Evolutionary conservation across 2,888 invertebrate genomes (phyloP).

Genomic region (Bellardia pandia): DNA sequence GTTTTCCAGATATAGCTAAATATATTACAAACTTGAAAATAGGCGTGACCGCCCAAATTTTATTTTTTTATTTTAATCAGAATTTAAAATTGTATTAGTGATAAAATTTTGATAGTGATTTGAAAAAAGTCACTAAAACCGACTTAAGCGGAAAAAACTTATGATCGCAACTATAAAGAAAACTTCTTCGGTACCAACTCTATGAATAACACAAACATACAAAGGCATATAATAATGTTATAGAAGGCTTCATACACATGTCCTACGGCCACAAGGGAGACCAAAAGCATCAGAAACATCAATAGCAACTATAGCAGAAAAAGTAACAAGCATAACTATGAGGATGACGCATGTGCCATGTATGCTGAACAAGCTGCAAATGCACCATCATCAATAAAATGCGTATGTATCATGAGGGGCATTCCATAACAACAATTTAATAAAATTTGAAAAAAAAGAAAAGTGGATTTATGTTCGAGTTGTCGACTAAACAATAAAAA

Average conservation of each 20-base stretch:
- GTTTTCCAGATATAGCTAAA: too few species aligned
- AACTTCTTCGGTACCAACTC: conserved; percentile 35
- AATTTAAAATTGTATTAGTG: too few species aligned
- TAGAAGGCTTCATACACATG: conserved; percentile 81
- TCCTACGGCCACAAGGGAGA: conserved; percentile 74
- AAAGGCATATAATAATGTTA: conserved; percentile 79
- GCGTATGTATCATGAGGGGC: conserved; percentile 72
- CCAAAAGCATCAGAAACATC: conserved; percentile 22
- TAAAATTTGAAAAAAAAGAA: too few species aligned
- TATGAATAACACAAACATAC: conserved; percentile 54
- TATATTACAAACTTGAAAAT: too few species aligned
- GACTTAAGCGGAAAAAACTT: too few species aligned
- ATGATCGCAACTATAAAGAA: not conserved
- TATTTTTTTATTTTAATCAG: too few species aligned
- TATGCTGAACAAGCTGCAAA: conserved; percentile 77
- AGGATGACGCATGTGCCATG: conserved; percentile 77
- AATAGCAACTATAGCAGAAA: too few species aligned
- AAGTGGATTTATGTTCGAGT: too few species aligned
- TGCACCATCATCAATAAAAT: conserved; percentile 53
- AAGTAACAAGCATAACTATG: not conserved
- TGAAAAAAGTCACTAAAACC: too few species aligned
- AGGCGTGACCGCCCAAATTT: too few species aligned
- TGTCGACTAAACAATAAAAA: too few species aligned
- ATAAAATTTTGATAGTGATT: too few species aligned
- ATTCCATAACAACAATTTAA: not conserved